Base-by-base conservation (phyloP, 2,797 vertebrate genomes). In the Pristis pectinata region DNA sequence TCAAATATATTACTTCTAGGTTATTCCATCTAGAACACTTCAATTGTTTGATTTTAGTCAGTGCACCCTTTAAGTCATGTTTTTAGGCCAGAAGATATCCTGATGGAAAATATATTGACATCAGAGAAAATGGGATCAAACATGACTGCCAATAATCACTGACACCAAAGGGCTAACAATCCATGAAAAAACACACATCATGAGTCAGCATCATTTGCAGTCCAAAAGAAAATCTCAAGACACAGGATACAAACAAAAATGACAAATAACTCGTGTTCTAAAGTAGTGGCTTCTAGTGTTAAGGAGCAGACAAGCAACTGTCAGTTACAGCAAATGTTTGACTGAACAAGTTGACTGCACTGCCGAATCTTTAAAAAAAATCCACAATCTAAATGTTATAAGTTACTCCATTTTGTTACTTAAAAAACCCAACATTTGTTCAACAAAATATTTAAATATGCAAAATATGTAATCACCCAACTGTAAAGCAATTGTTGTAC, bases 401-500 rank as follows among this genome's bases (percentile, higher is more conserved):
- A 61, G n/a, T 8, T 3, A 37, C n/a, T 17, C 15, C 56, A 64
- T 22, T 41, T 22, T 22, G 2, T 67, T 91, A 37, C 64, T 34
- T 0, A 83, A 64, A 61, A 19, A 91, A 5, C 2, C 61, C 87
- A n/a, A 41, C 30, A 91, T 64, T 89, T 37, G 1, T 41, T 61
- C 87, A 91, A 41, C 61, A 61, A 87, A 87, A 61, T 87, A 87
- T n/a, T 17, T 79, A 79, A 79, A 83, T n/a, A 34, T 56, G 37
- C n/a, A 17, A 37, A n/a, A 34, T 37, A 80, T 76, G 49, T 59
- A 89, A 89, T 15, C 9, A 61, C 34, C 30, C 53, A 89, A 6
- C 30, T 34, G 4, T 10, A n/a, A 15, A 82, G 49, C 83, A 56
- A 59, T 41, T 24, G 49, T n/a, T 59, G 17, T 56, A 89, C 30